Percentiles rank a stretch among this genome's conserved stretches.
Conservation (phyloP, 2,113 vertebrate genomes). For the Hippopotamus amphibius region DNA sequence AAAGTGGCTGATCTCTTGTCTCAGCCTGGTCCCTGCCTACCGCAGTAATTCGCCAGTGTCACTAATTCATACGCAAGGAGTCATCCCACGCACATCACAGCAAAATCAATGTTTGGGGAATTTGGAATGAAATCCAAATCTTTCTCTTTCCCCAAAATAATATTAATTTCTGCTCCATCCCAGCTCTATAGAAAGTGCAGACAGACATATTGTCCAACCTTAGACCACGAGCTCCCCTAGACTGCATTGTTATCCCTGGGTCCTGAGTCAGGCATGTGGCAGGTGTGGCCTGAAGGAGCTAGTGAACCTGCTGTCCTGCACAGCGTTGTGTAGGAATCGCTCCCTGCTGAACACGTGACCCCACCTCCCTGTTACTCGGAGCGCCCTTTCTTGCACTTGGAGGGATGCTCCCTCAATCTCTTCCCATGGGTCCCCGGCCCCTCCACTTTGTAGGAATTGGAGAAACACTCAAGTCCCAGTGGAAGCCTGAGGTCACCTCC, state of each 20-base stretch:
- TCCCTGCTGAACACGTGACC: not conserved
- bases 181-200: not conserved
- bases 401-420: not conserved
- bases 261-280: not conserved
- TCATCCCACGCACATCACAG: not conserved
- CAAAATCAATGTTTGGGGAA: not conserved
- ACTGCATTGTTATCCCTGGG: not conserved
- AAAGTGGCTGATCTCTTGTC: not conserved
- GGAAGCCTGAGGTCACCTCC: not conserved
- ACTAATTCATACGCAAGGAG: not conserved
- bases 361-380: not conserved
- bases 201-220: not conserved
- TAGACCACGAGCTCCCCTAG: not conserved
- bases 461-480: not conserved
- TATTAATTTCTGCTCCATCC: not conserved
- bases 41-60: rapidly evolving
- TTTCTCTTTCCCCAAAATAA: not conserved
- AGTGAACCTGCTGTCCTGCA: not conserved
- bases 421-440: not conserved
- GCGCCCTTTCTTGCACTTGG: rapidly evolving
- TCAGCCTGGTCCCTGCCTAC: not conserved
- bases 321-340: rapidly evolving
- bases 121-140: not conserved
- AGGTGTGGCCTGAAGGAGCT: not conserved
- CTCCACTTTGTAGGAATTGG: not conserved